phyloP scores from a whole-genome alignment of 2,888 invertebrate species.

The Caenorhabditis doughertyi region DNA sequence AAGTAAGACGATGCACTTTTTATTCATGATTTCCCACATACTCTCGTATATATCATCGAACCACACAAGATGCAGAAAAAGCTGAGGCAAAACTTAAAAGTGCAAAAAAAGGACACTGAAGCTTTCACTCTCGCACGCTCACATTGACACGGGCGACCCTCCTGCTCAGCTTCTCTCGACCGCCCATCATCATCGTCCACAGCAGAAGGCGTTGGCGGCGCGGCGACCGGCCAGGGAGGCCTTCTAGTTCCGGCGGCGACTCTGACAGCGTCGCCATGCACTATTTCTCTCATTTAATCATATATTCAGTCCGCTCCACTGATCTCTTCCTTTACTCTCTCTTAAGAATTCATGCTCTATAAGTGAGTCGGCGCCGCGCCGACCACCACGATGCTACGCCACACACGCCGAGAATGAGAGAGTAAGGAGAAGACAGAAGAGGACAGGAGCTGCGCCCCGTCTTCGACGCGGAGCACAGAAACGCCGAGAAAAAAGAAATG shows the following conservation, averaged over 20 bases:
- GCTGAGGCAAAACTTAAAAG: slow-evolving; percentile 42
- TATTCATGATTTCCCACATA: neutral
- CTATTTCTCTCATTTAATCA: slow-evolving; percentile 37
- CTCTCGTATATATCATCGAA: neutral
- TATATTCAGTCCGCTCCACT: slow-evolving; percentile 51
- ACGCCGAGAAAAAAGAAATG: slow-evolving; percentile 9
- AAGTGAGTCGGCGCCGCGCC: slow-evolving; percentile 21
- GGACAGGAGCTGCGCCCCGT: slow-evolving; percentile 17
- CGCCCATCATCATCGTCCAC: slow-evolving; percentile 41
- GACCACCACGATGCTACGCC: slow-evolving; percentile 37
- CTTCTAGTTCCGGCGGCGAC: slow-evolving; percentile 10
- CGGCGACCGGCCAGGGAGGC: slow-evolving; percentile 33
- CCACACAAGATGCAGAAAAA: slow-evolving; percentile 13
- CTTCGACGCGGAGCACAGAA: neutral
- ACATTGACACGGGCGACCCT: slow-evolving; percentile 34
- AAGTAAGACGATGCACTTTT: neutral
- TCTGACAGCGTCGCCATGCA: slow-evolving; percentile 10
- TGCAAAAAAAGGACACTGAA: slow-evolving; percentile 48
- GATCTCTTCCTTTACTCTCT: slow-evolving; percentile 27
- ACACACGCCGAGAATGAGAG: slow-evolving; percentile 57
- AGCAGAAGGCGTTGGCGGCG: slow-evolving; percentile 38
- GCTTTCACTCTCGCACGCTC: slow-evolving; percentile 32
- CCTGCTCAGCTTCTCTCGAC: slow-evolving; percentile 30
- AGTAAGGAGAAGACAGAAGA: slow-evolving; percentile 11
- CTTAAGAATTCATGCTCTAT: neutral